These are phyloP conservation scores for Sminthopsis crassicaudata DNA, from an alignment of 2,113 vertebrate genomes.

Conservation along the genomic window DNA sequence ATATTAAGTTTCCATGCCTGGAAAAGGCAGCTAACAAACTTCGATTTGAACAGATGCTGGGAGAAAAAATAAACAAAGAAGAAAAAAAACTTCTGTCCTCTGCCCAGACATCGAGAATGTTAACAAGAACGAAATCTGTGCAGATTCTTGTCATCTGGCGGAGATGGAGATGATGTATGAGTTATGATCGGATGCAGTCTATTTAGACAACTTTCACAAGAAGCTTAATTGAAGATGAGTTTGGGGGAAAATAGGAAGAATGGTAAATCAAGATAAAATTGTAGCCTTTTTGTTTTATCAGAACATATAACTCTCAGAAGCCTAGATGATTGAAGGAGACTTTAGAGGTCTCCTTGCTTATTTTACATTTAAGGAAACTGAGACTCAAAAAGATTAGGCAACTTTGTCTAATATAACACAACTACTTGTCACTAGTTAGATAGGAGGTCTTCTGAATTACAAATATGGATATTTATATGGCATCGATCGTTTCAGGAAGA, in stretches of 20 bases:
- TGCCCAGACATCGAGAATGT: not conserved
- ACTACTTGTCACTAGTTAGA: not conserved
- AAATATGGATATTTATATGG: not conserved
- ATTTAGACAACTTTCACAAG: not conserved
- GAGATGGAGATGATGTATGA: not conserved
- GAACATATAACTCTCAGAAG: not conserved
- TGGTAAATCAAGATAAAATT: not conserved
- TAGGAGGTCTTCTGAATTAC: not conserved
- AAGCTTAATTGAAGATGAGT: conserved; percentile 5
- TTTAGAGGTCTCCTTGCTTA: not conserved
- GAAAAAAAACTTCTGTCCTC: not conserved
- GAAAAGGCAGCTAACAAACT: not conserved
- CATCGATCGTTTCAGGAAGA: not conserved
- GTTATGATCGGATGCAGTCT: conserved; percentile 16
- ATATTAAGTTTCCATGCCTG: not conserved
- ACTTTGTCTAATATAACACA: not conserved
- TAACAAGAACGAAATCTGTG: conserved; percentile 11
- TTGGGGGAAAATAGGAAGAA: conserved; percentile 23
- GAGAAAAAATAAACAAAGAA: not conserved
- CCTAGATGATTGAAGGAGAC: not conserved
- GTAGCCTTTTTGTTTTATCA: conserved; percentile 32
- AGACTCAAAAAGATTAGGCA: not conserved
- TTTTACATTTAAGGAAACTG: not conserved
- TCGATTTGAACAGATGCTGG: not conserved
- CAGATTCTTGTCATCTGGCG: not conserved